These are phyloP conservation scores for Pocillopora verrucosa DNA, from an alignment of 64 coral and sea anemone genomes.

Conservation along the genomic window DNA sequence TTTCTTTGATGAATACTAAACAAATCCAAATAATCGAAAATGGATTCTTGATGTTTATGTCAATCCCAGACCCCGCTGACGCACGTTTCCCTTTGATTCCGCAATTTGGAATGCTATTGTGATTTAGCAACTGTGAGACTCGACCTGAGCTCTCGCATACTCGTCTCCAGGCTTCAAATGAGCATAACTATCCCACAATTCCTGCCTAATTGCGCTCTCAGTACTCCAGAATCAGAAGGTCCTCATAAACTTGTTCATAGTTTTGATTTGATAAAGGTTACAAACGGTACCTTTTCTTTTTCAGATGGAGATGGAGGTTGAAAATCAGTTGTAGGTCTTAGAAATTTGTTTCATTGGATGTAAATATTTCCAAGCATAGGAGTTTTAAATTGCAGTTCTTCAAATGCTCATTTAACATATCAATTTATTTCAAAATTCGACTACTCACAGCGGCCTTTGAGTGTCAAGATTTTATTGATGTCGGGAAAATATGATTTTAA, in stretches of 20 bases:
- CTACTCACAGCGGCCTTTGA: neutral
- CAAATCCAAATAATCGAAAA: neutral
- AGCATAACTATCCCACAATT: too few relatives aligned
- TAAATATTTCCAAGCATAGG: conserved; percentile 15
- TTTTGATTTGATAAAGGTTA: too few relatives aligned
- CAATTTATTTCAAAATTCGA: neutral
- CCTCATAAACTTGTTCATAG: too few relatives aligned
- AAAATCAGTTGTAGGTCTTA: neutral
- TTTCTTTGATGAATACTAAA: neutral
- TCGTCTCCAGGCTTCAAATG: too few relatives aligned
- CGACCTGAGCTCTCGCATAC: too few relatives aligned
- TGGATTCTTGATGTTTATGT: too few relatives aligned
- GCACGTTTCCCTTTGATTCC: too few relatives aligned
- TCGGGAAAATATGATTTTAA: neutral
- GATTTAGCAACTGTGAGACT: too few relatives aligned
- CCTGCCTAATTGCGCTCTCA: too few relatives aligned
- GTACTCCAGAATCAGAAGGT: too few relatives aligned
- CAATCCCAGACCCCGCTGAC: too few relatives aligned
- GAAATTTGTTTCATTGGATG: conserved; percentile 2
- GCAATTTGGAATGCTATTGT: too few relatives aligned
- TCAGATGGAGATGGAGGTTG: conserved; percentile 4
- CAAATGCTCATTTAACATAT: neutral
- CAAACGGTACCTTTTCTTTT: neutral
- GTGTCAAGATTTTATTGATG: neutral
- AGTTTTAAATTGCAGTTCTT: conserved; percentile 9